These are phyloP conservation scores for Turdus rufiventris DNA, from an alignment of 2,113 vertebrate genomes.

Conservation along the genomic window DNA sequence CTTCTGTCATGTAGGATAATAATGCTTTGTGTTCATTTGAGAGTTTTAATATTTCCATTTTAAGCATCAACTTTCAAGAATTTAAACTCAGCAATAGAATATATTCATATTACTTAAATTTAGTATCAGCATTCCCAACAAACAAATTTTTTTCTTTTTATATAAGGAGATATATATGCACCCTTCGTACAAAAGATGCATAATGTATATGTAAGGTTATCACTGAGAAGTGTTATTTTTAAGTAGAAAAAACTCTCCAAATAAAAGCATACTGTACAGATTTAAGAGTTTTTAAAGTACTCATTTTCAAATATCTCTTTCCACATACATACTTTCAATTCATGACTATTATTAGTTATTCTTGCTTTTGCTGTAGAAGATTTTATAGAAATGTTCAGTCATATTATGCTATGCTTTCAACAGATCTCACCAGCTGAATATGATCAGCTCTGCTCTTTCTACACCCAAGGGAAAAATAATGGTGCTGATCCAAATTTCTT, in stretches of 20 bases:
- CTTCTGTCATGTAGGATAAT: neutral
- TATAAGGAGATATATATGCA: neutral
- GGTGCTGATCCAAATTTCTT: constrained; percentile 24
- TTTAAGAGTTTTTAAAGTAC: neutral
- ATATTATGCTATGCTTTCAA: constrained; percentile 11
- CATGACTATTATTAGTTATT: constrained; percentile 52
- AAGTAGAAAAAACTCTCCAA: neutral
- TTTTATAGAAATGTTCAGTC: neutral
- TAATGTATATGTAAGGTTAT: neutral
- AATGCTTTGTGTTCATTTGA: neutral
- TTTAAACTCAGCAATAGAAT: constrained; percentile 33
- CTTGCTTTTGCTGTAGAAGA: constrained; percentile 33
- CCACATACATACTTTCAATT: constrained; percentile 17
- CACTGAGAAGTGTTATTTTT: neutral
- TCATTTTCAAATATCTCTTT: neutral
- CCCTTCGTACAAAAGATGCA: neutral
- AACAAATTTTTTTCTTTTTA: neutral
- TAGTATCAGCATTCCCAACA: neutral
- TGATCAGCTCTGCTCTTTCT: neutral
- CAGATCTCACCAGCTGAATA: neutral
- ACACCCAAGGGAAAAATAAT: constrained; percentile 4
- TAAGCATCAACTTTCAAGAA: constrained; percentile 26
- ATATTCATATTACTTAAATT: neutral
- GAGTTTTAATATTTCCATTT: constrained; percentile 38
- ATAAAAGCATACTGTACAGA: neutral